Evolutionary conservation across 2,888 invertebrate species (phyloP).

Genomic region (Pilophorus perplexus): DNA sequence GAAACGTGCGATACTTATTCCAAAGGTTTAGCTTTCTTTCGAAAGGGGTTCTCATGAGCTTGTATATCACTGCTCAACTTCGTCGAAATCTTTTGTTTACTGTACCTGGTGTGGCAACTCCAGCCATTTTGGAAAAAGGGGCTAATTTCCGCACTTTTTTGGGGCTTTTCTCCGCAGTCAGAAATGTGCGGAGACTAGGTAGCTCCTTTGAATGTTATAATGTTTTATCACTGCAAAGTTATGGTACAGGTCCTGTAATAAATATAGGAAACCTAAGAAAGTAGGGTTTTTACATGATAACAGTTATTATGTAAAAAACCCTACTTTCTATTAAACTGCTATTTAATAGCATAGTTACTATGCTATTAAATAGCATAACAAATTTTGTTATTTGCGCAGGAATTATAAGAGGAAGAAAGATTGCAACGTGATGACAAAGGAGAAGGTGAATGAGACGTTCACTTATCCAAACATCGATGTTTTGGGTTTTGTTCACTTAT

Average conservation of each 20-base stretch:
- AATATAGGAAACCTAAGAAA: slow-evolving; percentile 8
- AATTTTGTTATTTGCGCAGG: slow-evolving; percentile 34
- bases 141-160: slow-evolving; percentile 20
- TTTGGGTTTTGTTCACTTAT: too few relatives aligned
- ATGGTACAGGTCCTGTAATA: slow-evolving; percentile 23
- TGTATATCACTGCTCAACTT: slow-evolving; percentile 27
- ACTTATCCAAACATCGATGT: too few relatives aligned
- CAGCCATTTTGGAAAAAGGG: slow-evolving; percentile 27
- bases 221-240: slow-evolving; percentile 10
- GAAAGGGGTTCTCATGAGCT: slow-evolving; percentile 26
- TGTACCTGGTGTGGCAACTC: slow-evolving; percentile 24
- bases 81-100: too few relatives aligned
- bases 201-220: too few relatives aligned
- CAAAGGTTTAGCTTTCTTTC: too few relatives aligned
- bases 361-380: too few relatives aligned
- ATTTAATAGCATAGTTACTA: too few relatives aligned
- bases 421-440: slow-evolving; percentile 30
- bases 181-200: too few relatives aligned
- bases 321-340: too few relatives aligned
- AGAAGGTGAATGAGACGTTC: slow-evolving; percentile 27
- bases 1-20: too few relatives aligned
- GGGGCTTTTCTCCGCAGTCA: slow-evolving; percentile 13
- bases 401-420: slow-evolving; percentile 33
- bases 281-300: slow-evolving; percentile 17
- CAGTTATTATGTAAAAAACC: background rate